Evolutionary conservation across 2,797 vertebrate species (phyloP), one percentile per base, ranked within the genome.

Genomic region (Cyclopterus lumpus): DNA sequence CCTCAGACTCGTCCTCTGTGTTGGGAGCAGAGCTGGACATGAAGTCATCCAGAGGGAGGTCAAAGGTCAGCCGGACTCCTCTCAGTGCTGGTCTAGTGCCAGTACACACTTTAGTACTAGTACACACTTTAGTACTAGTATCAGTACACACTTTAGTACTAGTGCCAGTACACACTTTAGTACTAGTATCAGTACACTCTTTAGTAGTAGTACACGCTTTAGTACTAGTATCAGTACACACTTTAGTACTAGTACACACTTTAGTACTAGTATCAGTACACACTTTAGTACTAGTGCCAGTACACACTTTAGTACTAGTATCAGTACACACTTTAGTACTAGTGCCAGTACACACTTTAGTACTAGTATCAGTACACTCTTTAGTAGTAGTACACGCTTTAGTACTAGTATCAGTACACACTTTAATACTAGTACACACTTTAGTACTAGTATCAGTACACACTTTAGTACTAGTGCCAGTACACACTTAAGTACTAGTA

Each of bases 41-140:
- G 65, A 94, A 93, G 75, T 83, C 84, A 66, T 88, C 90, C 80
- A 93, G 84, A 79, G 84, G 90, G 49, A 94, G 93, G 82, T 84
- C 93, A 68, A 94, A 94, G 94, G 94, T 95, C 60, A 64, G 59
- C 26, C 22, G 7, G n/a, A 49, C n/a, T 51, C 8, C 15, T 10
- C 15, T 20, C 8, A 8, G 58, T 60, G 24, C 20, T 24, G 16
- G 20, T 34, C 20, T 24, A 16, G 20, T 34, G 36, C 4, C 2
- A 32, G 54, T 32, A 36, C 16, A 20, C 48, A 12, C 55, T 20
- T 8, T 30, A 20, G 28, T 57, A 57, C 54, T 1, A 30, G 53
- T 16, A 16, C 40, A 42, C 15, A 16, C 42, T 44, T 15, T 4
- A 46, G 42, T 46, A 16, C 40, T 18, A 30, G 54, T 30, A 55